Evolutionary conservation across 2,888 invertebrate genomes (phyloP).

Genomic region (Caenorhabditis japonica): DNA sequence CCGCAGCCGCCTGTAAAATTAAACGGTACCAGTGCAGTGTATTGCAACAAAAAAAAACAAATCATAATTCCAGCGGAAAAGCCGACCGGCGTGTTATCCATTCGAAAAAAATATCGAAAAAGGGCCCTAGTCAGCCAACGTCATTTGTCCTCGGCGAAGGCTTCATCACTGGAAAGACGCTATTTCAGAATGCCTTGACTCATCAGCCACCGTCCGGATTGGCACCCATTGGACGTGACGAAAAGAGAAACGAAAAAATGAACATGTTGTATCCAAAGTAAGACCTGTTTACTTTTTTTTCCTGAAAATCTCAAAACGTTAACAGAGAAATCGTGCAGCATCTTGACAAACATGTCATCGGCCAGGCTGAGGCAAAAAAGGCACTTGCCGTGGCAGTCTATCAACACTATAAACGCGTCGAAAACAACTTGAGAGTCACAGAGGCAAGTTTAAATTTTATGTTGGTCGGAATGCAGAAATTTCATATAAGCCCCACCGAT

Average conservation of each 20-base stretch:
- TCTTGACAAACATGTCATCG: conserved; percentile 81
- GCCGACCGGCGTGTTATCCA: conserved; percentile 34
- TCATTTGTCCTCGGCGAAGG: conserved; percentile 12
- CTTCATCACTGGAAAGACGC: conserved; percentile 10
- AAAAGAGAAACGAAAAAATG: conserved; percentile 3
- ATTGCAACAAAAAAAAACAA: too few relatives aligned
- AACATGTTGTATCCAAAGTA: conserved; percentile 47
- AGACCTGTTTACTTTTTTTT: background rate
- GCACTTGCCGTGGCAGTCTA: conserved; percentile 97
- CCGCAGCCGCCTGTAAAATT: conserved; percentile 14
- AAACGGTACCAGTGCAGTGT: conserved; percentile 6
- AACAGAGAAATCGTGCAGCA: conserved; percentile 88
- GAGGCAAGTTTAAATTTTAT: conserved; percentile 22
- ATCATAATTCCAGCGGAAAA: conserved; percentile 21
- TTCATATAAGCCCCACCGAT: too few relatives aligned
- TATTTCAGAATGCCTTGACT: conserved; percentile 36
- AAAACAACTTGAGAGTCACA: conserved; percentile 83
- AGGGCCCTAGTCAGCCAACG: conserved; percentile 5
- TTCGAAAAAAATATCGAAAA: conserved; percentile 41
- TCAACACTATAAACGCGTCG: conserved; percentile 97
- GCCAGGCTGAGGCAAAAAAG: conserved; percentile 88
- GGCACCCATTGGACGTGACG: conserved; percentile 8
- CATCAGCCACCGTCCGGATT: conserved; percentile 40
- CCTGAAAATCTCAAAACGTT: background rate
- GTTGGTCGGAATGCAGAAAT: too few relatives aligned